Base-by-base conservation (phyloP, 2,888 invertebrate species). In the Nudaria mundana region DNA sequence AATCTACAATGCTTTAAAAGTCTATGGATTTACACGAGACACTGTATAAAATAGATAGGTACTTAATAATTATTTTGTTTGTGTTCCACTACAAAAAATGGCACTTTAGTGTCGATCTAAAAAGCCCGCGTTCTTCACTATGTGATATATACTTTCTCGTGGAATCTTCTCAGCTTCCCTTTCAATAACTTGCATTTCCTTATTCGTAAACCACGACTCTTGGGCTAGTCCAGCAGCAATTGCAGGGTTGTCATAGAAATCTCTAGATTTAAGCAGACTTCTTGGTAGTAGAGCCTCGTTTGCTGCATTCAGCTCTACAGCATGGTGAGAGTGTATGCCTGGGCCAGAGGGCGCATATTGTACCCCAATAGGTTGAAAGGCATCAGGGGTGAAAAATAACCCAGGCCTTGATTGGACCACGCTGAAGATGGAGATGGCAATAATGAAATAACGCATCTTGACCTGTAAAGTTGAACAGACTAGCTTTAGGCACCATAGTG, bases 121-220 rank as follows among this genome's bases (percentile, higher is more conserved):
- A 55, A 93, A 92, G 5, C 94, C 94, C 8, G 95, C 94, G 68
- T 91, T 92, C 68, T 93, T 93, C 33, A 95, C 91, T 43, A 95
- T 91, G 62, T 93, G 92, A 59, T 91, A 94, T 41, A 96, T 94
- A 66, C 92, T 92, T 48, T 92, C 91, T 2, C 95, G 89, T 0
- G 95, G 93, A 45, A 96, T 96, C 73, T 94, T 94, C 60, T 95
- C 95, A 0, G 95, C 93, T 66, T 95, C 95, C 7, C 96, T 90
- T 64, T 95, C 91, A 28, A 92, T 90, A 0, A 95, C 95, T 45
- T 93, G 93, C 90, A 93, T 93, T 72, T 95, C 95, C 65, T 94
- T 94, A 52, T 93, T 91, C 0, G 92, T 90, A 53, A 94, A 92
- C 94, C 95, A 94, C 0, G 95, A 95, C 59, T 94, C 94, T 60